Evolutionary conservation across 2,888 invertebrate genomes (phyloP), one percentile per base, ranked within the genome.

Genomic region (Nymphalis c-album): DNA sequence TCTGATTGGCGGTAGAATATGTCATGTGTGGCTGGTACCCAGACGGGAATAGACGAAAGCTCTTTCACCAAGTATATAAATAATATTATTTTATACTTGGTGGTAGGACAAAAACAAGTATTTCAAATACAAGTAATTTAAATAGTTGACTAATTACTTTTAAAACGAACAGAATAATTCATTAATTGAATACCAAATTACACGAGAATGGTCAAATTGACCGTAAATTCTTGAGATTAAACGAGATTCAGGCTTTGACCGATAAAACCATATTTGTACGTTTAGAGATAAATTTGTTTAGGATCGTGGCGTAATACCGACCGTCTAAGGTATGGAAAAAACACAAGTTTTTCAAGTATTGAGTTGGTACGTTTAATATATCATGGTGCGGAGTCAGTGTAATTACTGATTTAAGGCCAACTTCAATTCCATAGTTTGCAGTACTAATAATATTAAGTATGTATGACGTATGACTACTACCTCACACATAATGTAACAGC

Each of bases 161-260:
- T 57, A 57, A 57, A 35, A 35, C 17, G 26, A 13, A 57, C 57
- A 13, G 40, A 40, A 57, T 57, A 40, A 57, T 57, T 55, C 53
- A 55, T 55, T 57, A 40, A 40, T 18, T 18, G 57, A 57, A 57
- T 57, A 57, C 35, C 35, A 40, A 55, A 57, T 57, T 40, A 57
- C n/a, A 57, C 57, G 3, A n/a, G 18, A 57, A 57, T 40, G 57
- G 40, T 31, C 53, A 40, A 57, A 57, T 18, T 40, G 57, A 57
- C 57, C 35, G 57, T 55, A 57, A 35, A 57, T 57, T 57, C 57
- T 40, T 57, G n/a, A 55, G 26, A 57, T 40, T 40, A 57, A 26
- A n/a, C 57, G 18, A 57, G 20, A 57, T 40, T 18, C 40, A 40
- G 57, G 57, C 57, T 57, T 57, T 57, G 57, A 40, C 57, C 40